phyloP scores from a whole-genome alignment of 2,888 invertebrate species.

The Podotricha telesiphe region DNA sequence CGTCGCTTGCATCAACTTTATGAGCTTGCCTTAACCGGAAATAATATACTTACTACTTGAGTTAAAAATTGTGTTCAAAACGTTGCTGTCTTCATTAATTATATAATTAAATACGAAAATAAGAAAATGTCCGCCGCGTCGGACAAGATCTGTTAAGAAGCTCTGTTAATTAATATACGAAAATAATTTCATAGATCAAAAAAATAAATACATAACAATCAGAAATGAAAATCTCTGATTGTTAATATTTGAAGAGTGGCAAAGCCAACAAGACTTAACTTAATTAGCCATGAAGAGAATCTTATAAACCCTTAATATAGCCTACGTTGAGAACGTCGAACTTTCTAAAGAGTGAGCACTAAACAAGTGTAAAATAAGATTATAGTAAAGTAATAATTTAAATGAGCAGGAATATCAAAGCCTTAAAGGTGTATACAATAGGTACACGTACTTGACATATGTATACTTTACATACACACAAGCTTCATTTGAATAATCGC shows the following conservation, averaged over 20 bases:
- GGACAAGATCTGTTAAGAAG: too few species aligned
- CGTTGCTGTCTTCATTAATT: too few species aligned
- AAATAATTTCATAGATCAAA: too few species aligned
- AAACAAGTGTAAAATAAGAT: constrained; percentile 17
- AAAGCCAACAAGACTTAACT: neutral
- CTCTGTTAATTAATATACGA: too few species aligned
- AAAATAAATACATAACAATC: neutral
- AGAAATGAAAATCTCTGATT: too few species aligned
- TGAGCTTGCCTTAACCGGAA: too few species aligned
- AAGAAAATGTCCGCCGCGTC: too few species aligned
- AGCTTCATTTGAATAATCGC: too few species aligned
- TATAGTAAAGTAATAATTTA: constrained; percentile 3
- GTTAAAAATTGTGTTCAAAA: too few species aligned
- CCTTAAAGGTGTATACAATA: neutral
- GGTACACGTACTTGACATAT: neutral
- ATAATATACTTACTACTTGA: too few species aligned
- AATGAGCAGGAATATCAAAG: constrained; percentile 6
- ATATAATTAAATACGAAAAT: too few species aligned
- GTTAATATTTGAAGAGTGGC: neutral
- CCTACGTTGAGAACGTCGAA: neutral
- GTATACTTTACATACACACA: too few species aligned
- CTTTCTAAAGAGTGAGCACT: constrained; percentile 8
- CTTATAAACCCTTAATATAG: neutral
- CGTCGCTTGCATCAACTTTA: neutral
- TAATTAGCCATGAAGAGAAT: constrained; percentile 7